A percentile compares a stretch with the other conserved stretches of the same genome.
These are phyloP conservation scores for Heliopora coerulea DNA, from an alignment of 92 coral and sea anemone genomes.

Conservation along the genomic window DNA sequence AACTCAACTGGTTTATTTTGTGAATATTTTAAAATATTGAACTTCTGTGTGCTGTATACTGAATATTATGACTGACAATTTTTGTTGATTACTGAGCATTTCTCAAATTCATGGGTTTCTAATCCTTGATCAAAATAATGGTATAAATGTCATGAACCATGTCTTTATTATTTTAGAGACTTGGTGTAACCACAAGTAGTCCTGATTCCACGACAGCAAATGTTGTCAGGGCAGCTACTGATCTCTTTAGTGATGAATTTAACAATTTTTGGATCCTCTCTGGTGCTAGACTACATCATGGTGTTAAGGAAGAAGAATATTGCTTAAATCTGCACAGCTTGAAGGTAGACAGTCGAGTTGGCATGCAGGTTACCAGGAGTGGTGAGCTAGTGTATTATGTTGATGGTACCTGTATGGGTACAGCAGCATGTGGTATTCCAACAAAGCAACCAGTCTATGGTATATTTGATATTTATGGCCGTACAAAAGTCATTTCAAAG, in stretches of 20 bases:
- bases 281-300: slow-evolving; percentile 90
- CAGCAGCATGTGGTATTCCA: slow-evolving; percentile 83
- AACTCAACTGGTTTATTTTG: too few relatives aligned
- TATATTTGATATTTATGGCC: slow-evolving; percentile 94
- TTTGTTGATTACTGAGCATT: too few relatives aligned
- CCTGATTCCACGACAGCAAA: slow-evolving; percentile 76
- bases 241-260: slow-evolving; percentile 77
- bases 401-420: slow-evolving; percentile 79
- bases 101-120: too few relatives aligned
- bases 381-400: slow-evolving; percentile 77
- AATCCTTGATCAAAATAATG: too few relatives aligned
- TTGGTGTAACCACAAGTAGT: slow-evolving; percentile 82
- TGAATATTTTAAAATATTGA: too few relatives aligned
- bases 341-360: slow-evolving; percentile 74
- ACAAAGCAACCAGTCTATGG: slow-evolving; percentile 75
- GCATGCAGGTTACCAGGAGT: slow-evolving; percentile 72
- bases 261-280: slow-evolving; percentile 91
- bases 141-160: too few relatives aligned
- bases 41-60: too few relatives aligned
- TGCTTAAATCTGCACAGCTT: slow-evolving; percentile 77
- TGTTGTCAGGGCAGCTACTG: slow-evolving; percentile 89
- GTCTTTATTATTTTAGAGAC: slow-evolving; percentile 60
- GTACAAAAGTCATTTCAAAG: slow-evolving; percentile 88
- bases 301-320: slow-evolving; percentile 86
- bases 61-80: too few relatives aligned